Evolutionary conservation across 2,888 invertebrate genomes (phyloP), one percentile per base, ranked within the genome.

Genomic region (Hypsopygia costalis): DNA sequence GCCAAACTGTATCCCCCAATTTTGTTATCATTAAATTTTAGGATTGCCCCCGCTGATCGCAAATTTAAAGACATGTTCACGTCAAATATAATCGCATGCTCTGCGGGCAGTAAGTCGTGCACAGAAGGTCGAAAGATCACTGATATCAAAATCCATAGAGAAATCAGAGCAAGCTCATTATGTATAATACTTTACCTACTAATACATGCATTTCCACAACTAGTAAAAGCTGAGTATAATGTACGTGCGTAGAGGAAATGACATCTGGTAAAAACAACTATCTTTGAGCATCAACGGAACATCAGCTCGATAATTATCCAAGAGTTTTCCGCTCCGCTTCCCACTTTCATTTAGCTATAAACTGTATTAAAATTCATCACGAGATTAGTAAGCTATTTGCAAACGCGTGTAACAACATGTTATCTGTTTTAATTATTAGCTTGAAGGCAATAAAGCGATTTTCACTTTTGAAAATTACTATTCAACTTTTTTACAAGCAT

Each of bases 331-430:
- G 62, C 52, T 36, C 50, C 56, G 52, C 67, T 78, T 81, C 78
- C 75, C 62, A 70, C 78, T 81, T 78, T 79, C 80, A 60, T 74
- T 72, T 62, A 51, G 41, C 55, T 51, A 54, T 48, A 53, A 62
- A 63, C 54, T 52, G 47, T 48, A 49, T 58, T 57, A 67, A 69
- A 51, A 34, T 41, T 36, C 33, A 36, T 33, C 40, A 37, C 52
- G 37, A 34, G 47, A 37, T 30, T 11, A 55, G 38, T 42, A 16
- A 41, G 46, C 44, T 32, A 41, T 41, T 38, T 40, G 12, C 36
- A 25, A 16, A 20, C 31, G 36, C 32, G 28, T 30, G 34, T 22
- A 41, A 34, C 31, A 11, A 22, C 29, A 37, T 30, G 21, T 30
- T 36, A 11, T 28, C 29, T 10, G 30, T 31, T 41, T 47, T 40